Conservation (phyloP, 2,113 vertebrate genomes). For the Danio rerio region GRCz12tu NC_133197.1:15645501-15646000, state of each 20-base stretch:
- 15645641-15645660: background rate
- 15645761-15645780: slow-evolving; percentile 4
- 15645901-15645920: background rate
- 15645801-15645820: background rate
- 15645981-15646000: slow-evolving; percentile 94
- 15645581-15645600: no score
- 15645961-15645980: slow-evolving; percentile 92
- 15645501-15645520: no score
- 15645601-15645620: no score
- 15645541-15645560: no score
- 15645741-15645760: background rate
- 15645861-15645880: background rate
- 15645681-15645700: slow-evolving; percentile 1
- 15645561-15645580: no score
- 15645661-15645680: background rate
- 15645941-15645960: slow-evolving; percentile 76
- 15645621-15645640: no score
- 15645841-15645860: background rate
- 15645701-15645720: background rate
- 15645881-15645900: background rate
- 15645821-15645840: background rate
- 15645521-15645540: no score
- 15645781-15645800: background rate
- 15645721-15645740: background rate
- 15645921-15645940: background rate